phyloP scores from a whole-genome alignment of 1,140 invertebrate species.

The Hypothenemus hampei region DNA sequence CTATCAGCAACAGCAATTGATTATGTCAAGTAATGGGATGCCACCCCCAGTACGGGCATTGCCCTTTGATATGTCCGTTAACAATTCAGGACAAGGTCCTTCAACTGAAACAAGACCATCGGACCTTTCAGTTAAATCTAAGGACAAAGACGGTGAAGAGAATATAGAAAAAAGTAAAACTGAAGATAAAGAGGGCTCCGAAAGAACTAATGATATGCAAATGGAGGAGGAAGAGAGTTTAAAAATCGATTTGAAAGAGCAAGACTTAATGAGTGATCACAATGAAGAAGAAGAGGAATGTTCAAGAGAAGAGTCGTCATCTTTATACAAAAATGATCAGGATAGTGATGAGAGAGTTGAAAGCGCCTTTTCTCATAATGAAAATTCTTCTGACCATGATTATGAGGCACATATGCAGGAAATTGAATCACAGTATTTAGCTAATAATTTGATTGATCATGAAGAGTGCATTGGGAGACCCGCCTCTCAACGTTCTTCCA shows the following conservation, averaged over 20 bases:
- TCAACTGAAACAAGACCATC: not conserved
- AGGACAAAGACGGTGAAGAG: not conserved
- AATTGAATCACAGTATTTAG: conserved; percentile 13
- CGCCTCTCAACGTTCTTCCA: conserved; percentile 7
- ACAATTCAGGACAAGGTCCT: conserved; percentile 10
- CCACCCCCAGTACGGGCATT: conserved; percentile 31
- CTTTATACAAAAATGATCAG: conserved; percentile 8
- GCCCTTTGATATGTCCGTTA: conserved; percentile 28
- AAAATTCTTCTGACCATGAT: conserved; percentile 10
- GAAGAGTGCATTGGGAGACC: conserved; percentile 25
- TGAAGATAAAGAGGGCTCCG: no score
- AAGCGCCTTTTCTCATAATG: conserved; percentile 1
- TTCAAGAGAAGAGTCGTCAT: conserved; percentile 3
- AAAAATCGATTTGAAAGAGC: no score
- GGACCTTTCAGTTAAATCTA: not conserved
- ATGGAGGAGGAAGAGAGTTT: no score
- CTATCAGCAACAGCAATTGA: conserved; percentile 55
- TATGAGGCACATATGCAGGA: conserved; percentile 1
- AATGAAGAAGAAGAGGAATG: not conserved
- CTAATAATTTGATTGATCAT: conserved; percentile 12
- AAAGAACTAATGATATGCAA: no score
- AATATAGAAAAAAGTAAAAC: not conserved
- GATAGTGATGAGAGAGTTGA: conserved; percentile 1
- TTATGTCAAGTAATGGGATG: conserved; percentile 47
- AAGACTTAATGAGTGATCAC: no score